phyloP scores from a whole-genome alignment of 2,797 vertebrate species.

The Australoheros facetus region DNA sequence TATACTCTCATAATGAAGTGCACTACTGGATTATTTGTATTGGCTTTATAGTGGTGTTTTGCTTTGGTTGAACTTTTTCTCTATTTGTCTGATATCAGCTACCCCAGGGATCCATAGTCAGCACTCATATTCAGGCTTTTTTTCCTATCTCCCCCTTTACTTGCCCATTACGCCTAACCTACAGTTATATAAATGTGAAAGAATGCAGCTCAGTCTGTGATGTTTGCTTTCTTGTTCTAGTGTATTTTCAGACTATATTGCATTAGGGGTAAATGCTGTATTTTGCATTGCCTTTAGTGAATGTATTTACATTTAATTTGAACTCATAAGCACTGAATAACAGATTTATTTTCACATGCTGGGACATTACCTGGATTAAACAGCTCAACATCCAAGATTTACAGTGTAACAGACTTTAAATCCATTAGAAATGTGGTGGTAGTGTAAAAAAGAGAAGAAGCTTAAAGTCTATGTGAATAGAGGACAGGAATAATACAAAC shows the following conservation, averaged over 20 bases:
- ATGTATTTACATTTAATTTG: slow-evolving; percentile 58
- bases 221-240: slow-evolving; percentile 40
- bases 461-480: slow-evolving; percentile 8
- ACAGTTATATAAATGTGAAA: slow-evolving; percentile 30
- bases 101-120: slow-evolving; percentile 60
- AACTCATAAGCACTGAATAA: slow-evolving; percentile 49
- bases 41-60: slow-evolving; percentile 61
- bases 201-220: slow-evolving; percentile 19
- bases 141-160: slow-evolving; percentile 31
- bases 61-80: slow-evolving; percentile 64
- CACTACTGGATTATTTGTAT: slow-evolving; percentile 57
- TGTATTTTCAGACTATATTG: slow-evolving; percentile 45
- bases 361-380: slow-evolving; percentile 52
- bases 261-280: slow-evolving; percentile 30
- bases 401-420: slow-evolving; percentile 21
- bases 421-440: slow-evolving; percentile 26
- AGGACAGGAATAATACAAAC: slow-evolving; percentile 13
- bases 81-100: slow-evolving; percentile 51
- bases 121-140: slow-evolving; percentile 47
- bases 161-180: slow-evolving; percentile 29
- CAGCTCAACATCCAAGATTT: slow-evolving; percentile 32
- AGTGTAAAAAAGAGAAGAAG: slow-evolving; percentile 17
- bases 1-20: slow-evolving; percentile 51
- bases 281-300: slow-evolving; percentile 34
- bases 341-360: slow-evolving; percentile 39